phyloP scores from a whole-genome alignment of 2,888 invertebrate species.

The Didymodactylos carnosus region DNA sequence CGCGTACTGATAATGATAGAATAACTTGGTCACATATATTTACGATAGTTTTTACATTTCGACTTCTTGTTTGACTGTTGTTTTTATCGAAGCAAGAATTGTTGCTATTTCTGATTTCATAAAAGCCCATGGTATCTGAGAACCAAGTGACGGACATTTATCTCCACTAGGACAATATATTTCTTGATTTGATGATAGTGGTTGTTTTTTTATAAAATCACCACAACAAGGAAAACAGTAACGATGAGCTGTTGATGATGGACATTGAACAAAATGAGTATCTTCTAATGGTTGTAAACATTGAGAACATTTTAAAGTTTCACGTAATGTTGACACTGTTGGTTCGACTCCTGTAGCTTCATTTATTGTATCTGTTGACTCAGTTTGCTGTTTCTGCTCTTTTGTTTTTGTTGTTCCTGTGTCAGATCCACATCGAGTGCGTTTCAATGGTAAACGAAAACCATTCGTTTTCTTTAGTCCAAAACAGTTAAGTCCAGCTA shows the following conservation, averaged over 20 bases:
- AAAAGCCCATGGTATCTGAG: slow-evolving; percentile 89
- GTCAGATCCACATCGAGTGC: no score
- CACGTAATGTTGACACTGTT: background rate
- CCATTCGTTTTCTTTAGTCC: no score
- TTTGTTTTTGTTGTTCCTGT: no score
- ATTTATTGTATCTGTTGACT: no score
- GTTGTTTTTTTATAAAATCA: slow-evolving; percentile 89
- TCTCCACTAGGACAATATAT: slow-evolving; percentile 98
- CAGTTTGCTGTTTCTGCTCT: no score
- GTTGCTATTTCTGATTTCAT: slow-evolving; percentile 98
- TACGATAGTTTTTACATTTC: no score
- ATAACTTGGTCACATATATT: no score
- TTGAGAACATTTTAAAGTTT: slow-evolving; percentile 51
- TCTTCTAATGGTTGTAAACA: slow-evolving; percentile 96
- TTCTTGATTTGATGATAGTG: slow-evolving; percentile 39
- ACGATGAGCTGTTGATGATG: slow-evolving; percentile 87
- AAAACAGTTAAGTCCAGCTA: no score
- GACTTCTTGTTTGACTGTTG: background rate
- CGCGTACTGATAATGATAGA: no score
- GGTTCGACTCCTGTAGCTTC: no score
- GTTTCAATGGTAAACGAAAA: slow-evolving; percentile 9
- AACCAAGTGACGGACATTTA: slow-evolving; percentile 77
- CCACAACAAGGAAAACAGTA: slow-evolving; percentile 98
- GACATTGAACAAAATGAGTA: slow-evolving; percentile 98
- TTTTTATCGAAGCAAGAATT: slow-evolving; percentile 44